Evolutionary conservation across 2,888 invertebrate species (phyloP).

Genomic region (Sclerodermus sp.): DNA sequence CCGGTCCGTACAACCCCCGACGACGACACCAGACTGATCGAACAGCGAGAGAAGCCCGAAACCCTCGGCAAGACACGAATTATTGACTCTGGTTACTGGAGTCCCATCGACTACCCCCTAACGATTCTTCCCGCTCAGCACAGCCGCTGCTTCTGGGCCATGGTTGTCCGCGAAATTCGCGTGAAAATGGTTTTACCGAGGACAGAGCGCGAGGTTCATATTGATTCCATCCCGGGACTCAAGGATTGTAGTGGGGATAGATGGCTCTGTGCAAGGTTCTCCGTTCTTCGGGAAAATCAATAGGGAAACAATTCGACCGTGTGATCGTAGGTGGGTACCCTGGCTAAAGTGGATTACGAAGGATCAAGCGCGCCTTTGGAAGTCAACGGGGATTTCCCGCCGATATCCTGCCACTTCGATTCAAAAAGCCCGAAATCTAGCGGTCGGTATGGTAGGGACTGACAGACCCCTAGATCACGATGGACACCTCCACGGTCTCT

Average conservation of each 20-base stretch:
- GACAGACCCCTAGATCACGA: too few relatives aligned
- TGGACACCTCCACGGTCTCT: too few relatives aligned
- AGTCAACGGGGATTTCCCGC: too few relatives aligned
- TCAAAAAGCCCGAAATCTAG: too few relatives aligned
- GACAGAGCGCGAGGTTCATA: slow-evolving; percentile 39
- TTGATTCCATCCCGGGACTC: slow-evolving; percentile 43
- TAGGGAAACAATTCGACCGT: slow-evolving; percentile 9
- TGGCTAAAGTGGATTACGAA: neutral
- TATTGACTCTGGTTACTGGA: slow-evolving; percentile 1
- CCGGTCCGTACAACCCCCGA: too few relatives aligned
- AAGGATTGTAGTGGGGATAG: slow-evolving; percentile 35
- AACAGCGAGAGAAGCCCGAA: too few relatives aligned
- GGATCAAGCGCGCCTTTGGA: too few relatives aligned
- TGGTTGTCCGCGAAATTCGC: slow-evolving; percentile 13
- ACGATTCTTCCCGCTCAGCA: slow-evolving; percentile 2
- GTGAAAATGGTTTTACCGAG: slow-evolving; percentile 23
- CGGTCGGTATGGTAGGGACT: too few relatives aligned
- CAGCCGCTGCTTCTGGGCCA: neutral
- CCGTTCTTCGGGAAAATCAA: slow-evolving; percentile 15
- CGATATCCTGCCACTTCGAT: too few relatives aligned
- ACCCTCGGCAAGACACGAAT: too few relatives aligned
- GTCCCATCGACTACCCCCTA: neutral
- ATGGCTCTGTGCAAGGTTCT: slow-evolving; percentile 10
- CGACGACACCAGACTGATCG: too few relatives aligned
- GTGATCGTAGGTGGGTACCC: neutral